These are phyloP conservation scores for Agrochola macilenta DNA, from an alignment of 2,888 invertebrate genomes.

Conservation along the genomic window DNA sequence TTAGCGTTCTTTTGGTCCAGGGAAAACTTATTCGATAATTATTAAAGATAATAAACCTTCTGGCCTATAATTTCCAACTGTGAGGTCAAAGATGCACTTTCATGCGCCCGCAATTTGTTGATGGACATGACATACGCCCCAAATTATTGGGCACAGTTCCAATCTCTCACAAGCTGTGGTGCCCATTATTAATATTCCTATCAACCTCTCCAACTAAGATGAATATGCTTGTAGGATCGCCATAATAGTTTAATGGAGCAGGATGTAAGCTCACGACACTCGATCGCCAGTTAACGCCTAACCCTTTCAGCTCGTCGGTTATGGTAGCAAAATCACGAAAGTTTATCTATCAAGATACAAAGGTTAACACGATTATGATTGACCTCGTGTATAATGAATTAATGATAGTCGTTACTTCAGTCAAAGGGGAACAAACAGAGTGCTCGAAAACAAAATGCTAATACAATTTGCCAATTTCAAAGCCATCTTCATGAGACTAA, in stretches of 20 bases:
- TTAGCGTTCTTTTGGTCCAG: neutral
- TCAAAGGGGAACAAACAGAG: slow-evolving; percentile 1
- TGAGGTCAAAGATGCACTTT: slow-evolving; percentile 21
- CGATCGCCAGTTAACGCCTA: slow-evolving; percentile 38
- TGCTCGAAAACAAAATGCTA: slow-evolving; percentile 20
- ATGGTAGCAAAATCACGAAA: slow-evolving; percentile 52
- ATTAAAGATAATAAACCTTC: slow-evolving; percentile 19
- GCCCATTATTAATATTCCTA: slow-evolving; percentile 50
- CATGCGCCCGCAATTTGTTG: neutral
- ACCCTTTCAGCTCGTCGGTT: slow-evolving; percentile 14
- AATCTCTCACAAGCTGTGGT: slow-evolving; percentile 47
- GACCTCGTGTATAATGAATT: slow-evolving; percentile 38
- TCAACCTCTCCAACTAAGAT: slow-evolving; percentile 40
- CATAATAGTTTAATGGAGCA: slow-evolving; percentile 39
- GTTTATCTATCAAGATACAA: slow-evolving; percentile 46
- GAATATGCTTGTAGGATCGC: slow-evolving; percentile 30
- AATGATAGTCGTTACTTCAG: slow-evolving; percentile 20
- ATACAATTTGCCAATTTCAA: slow-evolving; percentile 36
- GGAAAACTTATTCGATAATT: slow-evolving; percentile 22
- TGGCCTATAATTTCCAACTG: slow-evolving; percentile 2
- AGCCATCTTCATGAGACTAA: slow-evolving; percentile 10
- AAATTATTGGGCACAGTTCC: slow-evolving; percentile 32
- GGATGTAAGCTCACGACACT: slow-evolving; percentile 36
- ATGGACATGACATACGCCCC: neutral
- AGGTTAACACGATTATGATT: slow-evolving; percentile 51